Conservation (phyloP, 2,888 invertebrate species). For the Brachyopa scutellaris region DNA sequence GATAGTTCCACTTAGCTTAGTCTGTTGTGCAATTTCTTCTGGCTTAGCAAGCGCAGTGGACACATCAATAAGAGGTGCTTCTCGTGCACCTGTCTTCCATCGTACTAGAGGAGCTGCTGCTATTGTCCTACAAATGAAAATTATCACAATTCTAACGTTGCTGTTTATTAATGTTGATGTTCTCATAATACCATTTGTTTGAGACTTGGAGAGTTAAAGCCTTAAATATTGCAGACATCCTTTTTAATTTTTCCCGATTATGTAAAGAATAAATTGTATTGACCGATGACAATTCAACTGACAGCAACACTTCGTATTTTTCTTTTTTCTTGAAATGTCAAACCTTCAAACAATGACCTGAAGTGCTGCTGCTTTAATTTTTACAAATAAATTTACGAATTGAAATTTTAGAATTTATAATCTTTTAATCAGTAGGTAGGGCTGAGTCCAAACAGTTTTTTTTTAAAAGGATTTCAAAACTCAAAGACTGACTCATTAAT, state of each 20-base stretch:
- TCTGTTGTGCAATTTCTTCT: constrained; percentile 79
- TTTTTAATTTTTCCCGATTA: constrained; percentile 56
- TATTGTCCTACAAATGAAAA: constrained; percentile 40
- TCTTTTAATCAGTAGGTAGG: no score
- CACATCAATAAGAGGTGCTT: constrained; percentile 79
- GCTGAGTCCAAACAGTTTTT: no score
- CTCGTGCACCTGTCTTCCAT: constrained; percentile 74
- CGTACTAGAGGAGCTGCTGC: constrained; percentile 49
- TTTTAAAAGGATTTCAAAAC: no score
- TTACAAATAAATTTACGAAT: neutral
- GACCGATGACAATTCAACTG: constrained; percentile 41
- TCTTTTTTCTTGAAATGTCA: constrained; percentile 6
- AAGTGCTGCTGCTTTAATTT: no score
- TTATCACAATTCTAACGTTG: neutral
- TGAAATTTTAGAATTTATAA: no score
- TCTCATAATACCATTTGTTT: constrained; percentile 48
- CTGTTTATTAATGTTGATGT: neutral
- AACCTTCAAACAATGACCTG: neutral
- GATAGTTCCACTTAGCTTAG: constrained; percentile 79
- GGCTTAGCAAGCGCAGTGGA: constrained; percentile 77
- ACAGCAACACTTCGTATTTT: constrained; percentile 8
- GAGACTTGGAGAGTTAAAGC: constrained; percentile 39
- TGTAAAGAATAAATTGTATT: constrained; percentile 53
- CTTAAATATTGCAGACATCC: constrained; percentile 56
- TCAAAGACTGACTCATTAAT: no score